Evolutionary conservation across 2,113 vertebrate species (phyloP).

Genomic region (Sinocyclocheilus grahami): DNA sequence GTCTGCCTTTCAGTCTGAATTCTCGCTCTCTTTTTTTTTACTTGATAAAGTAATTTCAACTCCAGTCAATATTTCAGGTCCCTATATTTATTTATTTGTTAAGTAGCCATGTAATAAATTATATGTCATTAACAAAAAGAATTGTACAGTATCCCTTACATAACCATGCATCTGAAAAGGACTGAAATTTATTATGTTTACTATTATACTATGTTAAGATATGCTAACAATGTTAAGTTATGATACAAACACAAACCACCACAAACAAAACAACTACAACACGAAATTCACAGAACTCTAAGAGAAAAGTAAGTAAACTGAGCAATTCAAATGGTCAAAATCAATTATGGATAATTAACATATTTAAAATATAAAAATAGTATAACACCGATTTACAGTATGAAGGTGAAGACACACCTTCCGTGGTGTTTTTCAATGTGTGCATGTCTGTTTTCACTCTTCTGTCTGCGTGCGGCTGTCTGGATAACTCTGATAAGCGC

Average conservation of each 20-base stretch:
- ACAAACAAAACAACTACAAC: background rate
- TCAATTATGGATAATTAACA: background rate
- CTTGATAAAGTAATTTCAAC: background rate
- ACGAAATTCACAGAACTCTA: background rate
- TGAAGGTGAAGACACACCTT: background rate
- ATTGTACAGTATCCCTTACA: background rate
- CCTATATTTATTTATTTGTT: background rate
- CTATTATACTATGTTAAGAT: background rate
- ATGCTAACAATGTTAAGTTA: background rate
- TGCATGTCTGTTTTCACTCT: conserved; percentile 34
- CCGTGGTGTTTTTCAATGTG: conserved; percentile 38
- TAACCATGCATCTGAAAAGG: background rate
- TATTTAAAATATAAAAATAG: background rate
- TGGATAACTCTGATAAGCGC: conserved; percentile 47
- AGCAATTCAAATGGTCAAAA: background rate
- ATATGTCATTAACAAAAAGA: background rate
- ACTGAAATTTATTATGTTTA: background rate
- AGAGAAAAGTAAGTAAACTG: background rate
- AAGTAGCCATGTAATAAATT: background rate
- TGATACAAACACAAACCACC: background rate
- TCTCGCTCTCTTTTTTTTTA: background rate
- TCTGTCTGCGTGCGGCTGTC: conserved; percentile 23
- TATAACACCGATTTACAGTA: background rate
- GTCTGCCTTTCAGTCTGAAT: background rate
- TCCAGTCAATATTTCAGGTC: background rate